phyloP scores from a whole-genome alignment of 2,797 vertebrate genomes.

The Petrocephalus sullivani region DNA sequence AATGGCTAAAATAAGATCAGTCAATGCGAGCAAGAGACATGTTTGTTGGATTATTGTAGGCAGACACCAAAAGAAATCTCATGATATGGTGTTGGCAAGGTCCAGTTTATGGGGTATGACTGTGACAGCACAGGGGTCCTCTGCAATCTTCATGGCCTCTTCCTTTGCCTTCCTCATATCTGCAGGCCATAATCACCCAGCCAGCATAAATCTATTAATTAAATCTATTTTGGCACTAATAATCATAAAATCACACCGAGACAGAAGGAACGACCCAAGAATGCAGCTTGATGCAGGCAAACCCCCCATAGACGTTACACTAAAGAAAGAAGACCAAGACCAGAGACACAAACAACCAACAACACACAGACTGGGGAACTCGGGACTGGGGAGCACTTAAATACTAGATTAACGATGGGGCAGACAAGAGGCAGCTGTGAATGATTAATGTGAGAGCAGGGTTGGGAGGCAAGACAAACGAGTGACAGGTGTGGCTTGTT shows the following conservation, averaged over 20 bases:
- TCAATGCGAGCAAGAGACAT: constrained; percentile 24
- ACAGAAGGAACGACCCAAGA: too few relatives aligned
- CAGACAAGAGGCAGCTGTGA: too few relatives aligned
- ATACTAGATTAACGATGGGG: too few relatives aligned
- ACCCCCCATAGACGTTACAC: too few relatives aligned
- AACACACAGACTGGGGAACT: too few relatives aligned
- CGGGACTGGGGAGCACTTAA: too few relatives aligned
- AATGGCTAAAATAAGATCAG: background rate
- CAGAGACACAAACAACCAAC: constrained; percentile 35
- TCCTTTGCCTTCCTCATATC: constrained; percentile 58
- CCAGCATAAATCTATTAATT: background rate
- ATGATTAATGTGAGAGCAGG: too few relatives aligned
- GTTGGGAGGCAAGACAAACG: too few relatives aligned
- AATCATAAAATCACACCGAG: too few relatives aligned
- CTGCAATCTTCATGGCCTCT: constrained; percentile 54
- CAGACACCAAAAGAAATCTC: constrained; percentile 64
- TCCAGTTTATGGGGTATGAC: constrained; percentile 60
- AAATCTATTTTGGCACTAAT: background rate
- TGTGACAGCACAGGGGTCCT: constrained; percentile 49
- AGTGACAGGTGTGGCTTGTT: too few relatives aligned
- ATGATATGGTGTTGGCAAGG: constrained; percentile 66
- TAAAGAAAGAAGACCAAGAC: background rate
- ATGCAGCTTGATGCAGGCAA: too few relatives aligned
- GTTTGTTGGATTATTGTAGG: constrained; percentile 55
- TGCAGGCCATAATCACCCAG: constrained; percentile 61